phyloP scores from a whole-genome alignment of 2,113 vertebrate species.

The Pelecanoides urinatrix region DNA sequence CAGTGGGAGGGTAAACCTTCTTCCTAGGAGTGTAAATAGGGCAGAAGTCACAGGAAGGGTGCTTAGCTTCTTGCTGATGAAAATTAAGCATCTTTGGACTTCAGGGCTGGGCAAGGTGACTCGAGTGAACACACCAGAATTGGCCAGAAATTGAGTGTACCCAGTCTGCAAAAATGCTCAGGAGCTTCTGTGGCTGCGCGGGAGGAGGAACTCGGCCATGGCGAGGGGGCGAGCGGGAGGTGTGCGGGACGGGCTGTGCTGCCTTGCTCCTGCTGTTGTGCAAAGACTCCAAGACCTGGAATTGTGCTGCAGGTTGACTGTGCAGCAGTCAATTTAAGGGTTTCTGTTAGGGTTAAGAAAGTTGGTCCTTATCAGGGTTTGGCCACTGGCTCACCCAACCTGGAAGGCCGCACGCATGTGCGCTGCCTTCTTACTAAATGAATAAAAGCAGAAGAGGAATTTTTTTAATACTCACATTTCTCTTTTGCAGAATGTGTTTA shows the following conservation, averaged over 20 bases:
- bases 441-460: neutral
- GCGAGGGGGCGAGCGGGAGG: neutral
- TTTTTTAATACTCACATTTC: neutral
- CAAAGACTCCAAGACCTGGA: neutral
- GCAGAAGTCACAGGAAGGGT: neutral
- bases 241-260: neutral
- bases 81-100: neutral
- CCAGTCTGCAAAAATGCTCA: neutral
- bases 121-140: neutral
- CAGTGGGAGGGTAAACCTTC: neutral
- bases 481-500: neutral
- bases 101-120: rapidly evolving
- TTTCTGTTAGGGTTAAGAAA: neutral
- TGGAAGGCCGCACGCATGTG: neutral
- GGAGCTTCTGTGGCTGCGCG: neutral
- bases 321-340: neutral
- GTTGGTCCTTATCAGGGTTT: neutral
- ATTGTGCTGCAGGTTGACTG: neutral
- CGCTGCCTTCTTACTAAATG: neutral
- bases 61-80: neutral
- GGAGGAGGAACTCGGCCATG: neutral
- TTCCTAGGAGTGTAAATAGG: neutral
- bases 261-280: neutral
- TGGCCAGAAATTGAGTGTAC: neutral
- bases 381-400: neutral